These are phyloP conservation scores for Dryocosmus kuriphilus DNA, from an alignment of 2,888 invertebrate species.

Conservation along the genomic window DNA sequence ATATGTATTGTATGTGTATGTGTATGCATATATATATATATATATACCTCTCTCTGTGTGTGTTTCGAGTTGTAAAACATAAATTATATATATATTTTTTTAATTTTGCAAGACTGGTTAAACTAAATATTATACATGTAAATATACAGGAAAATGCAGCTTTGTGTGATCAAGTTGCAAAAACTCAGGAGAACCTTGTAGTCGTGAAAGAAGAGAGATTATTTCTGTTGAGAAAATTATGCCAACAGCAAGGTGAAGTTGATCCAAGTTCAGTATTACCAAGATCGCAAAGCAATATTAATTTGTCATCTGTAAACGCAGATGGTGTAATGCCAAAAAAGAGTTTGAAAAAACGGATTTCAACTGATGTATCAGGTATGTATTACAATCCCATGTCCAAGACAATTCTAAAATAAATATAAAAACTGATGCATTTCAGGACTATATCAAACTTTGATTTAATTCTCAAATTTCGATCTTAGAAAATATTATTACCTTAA, in stretches of 20 bases:
- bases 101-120: too few relatives aligned
- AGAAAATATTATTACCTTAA: too few relatives aligned
- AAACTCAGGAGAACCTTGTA: constrained; percentile 89
- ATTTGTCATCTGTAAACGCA: constrained; percentile 60
- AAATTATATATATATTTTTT: too few relatives aligned
- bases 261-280: constrained; percentile 64
- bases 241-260: constrained; percentile 80
- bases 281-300: constrained; percentile 67
- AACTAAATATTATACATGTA: neutral
- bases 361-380: constrained; percentile 66
- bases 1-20: too few relatives aligned
- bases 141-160: constrained; percentile 87
- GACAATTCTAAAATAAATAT: too few relatives aligned
- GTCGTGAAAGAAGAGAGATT: constrained; percentile 91
- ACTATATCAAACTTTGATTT: too few relatives aligned
- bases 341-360: constrained; percentile 68
- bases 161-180: constrained; percentile 92
- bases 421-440: too few relatives aligned
- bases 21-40: too few relatives aligned
- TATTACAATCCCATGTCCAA: constrained; percentile 23
- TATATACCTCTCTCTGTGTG: too few relatives aligned
- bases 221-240: constrained; percentile 87
- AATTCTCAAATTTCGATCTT: too few relatives aligned
- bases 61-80: too few relatives aligned
- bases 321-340: constrained; percentile 70